phyloP scores from a whole-genome alignment of 2,888 invertebrate genomes.

The Rapana venosa region DNA sequence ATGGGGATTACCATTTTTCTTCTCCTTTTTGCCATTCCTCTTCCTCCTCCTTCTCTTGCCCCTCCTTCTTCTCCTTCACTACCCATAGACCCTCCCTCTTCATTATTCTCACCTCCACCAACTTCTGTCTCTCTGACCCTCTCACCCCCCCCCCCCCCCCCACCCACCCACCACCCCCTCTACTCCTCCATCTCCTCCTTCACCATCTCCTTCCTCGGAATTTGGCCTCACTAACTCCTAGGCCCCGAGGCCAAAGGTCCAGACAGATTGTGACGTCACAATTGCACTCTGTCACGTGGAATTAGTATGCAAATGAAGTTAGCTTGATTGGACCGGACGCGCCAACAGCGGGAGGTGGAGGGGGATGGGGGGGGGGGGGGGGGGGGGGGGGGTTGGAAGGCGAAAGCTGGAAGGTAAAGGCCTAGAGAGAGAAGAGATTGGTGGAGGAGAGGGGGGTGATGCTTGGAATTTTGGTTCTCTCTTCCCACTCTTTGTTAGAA shows the following conservation, averaged over 20 bases:
- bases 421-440: neutral
- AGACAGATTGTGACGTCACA: slow-evolving; percentile 40
- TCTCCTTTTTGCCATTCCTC: neutral
- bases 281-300: slow-evolving; percentile 41
- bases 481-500: neutral
- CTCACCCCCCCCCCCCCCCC: neutral
- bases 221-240: neutral
- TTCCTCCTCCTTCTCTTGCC: neutral
- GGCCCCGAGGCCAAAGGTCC: slow-evolving; percentile 32
- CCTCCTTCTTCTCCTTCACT: neutral
- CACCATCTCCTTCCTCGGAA: neutral
- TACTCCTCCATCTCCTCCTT: neutral
- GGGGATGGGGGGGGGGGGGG: neutral
- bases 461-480: neutral
- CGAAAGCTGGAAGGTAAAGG: neutral
- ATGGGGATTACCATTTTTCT: neutral
- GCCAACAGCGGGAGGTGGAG: neutral
- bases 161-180: neutral
- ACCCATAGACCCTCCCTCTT: neutral
- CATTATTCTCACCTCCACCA: neutral
- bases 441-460: neutral
- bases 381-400: neutral
- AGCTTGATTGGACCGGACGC: slow-evolving; percentile 42
- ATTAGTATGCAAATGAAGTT: slow-evolving; percentile 46
- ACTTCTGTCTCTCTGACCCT: neutral